Percentiles rank a stretch among this genome's conserved stretches.
Conservation (phyloP, 92 coral and sea anemone genomes). For the Umimayanthus kanabou region DNA sequence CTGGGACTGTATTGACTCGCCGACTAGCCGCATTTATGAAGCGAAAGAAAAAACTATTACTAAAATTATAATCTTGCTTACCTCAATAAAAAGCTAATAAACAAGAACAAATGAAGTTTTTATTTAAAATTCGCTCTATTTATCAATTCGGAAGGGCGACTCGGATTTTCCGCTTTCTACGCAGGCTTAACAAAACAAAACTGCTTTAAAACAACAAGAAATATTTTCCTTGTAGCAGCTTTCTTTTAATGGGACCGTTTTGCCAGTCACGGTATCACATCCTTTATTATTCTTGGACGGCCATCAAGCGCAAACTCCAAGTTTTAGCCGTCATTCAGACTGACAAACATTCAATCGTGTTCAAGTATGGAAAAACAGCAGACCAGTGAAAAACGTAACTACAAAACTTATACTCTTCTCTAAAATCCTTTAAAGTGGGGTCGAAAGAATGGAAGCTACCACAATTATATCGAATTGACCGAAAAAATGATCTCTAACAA, state of each 20-base stretch:
- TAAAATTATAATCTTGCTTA: background rate
- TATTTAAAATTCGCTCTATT: background rate
- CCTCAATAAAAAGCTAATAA: too few relatives aligned
- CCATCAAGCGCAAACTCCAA: background rate
- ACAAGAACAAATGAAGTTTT: too few relatives aligned
- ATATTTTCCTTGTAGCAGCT: background rate
- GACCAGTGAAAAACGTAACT: too few relatives aligned
- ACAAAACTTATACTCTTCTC: background rate
- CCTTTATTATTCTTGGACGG: background rate
- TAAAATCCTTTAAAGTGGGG: background rate
- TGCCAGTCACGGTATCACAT: too few relatives aligned
- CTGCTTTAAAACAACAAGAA: background rate
- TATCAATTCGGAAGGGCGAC: background rate
- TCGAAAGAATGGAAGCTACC: background rate
- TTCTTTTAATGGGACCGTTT: too few relatives aligned
- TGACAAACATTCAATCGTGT: background rate
- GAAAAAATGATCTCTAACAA: background rate
- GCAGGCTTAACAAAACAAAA: too few relatives aligned
- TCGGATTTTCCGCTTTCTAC: background rate
- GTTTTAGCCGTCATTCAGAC: background rate
- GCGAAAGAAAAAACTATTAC: background rate
- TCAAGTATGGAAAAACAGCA: background rate
- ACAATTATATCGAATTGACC: background rate
- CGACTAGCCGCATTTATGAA: background rate
- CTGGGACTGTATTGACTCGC: background rate